Base-by-base conservation (phyloP, 2,888 invertebrate species). In the Plusia festucae region DNA sequence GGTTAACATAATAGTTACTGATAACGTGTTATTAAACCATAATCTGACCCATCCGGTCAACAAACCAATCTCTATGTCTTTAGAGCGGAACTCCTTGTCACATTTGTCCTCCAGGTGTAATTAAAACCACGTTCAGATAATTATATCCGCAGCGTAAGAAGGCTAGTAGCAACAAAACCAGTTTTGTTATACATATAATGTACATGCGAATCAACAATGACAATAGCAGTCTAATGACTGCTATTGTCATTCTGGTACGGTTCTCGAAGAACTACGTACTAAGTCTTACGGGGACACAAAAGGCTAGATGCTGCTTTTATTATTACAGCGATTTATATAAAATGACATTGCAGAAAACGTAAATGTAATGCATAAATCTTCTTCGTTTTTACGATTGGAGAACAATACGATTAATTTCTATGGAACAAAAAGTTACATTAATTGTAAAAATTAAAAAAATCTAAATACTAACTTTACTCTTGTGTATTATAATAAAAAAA, bases 151-250 rank as follows among this genome's bases (percentile, higher is more conserved):
- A 7, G 18, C 27, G 13, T 44, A 13, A 52, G 22, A 30, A 58
- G 27, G 49, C 53, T 51, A 16, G 7, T 71, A 16, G 34, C 56
- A 59, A 63, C 62, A 27, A 20, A 60, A 46, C 16, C 15, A 16
- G 52, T 53, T 16, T 54, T 40, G 11, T 18, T 49, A 51, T 46
- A 67, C 49, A 56, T 61, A 55, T 55, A n/a, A n/a, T n/a, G n/a
- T n/a, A 44, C 51, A 61, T 53, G 59, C 57, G 49, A 49, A 64
- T 59, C 55, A 59, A 57, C 60, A 62, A 64, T 62, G 62, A 78
- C 68, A 76, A 70, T 70, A 70, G 58, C 56, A 68, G 61, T 73
- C 68, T 73, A 65, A 53, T 59, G n/a, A n/a, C n/a, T n/a, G n/a
- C n/a, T n/a, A n/a, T n/a, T n/a, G n/a, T n/a, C n/a, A n/a, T n/a